Conservation (phyloP, 2,888 invertebrate genomes). For the Tenodera sinensis region DNA sequence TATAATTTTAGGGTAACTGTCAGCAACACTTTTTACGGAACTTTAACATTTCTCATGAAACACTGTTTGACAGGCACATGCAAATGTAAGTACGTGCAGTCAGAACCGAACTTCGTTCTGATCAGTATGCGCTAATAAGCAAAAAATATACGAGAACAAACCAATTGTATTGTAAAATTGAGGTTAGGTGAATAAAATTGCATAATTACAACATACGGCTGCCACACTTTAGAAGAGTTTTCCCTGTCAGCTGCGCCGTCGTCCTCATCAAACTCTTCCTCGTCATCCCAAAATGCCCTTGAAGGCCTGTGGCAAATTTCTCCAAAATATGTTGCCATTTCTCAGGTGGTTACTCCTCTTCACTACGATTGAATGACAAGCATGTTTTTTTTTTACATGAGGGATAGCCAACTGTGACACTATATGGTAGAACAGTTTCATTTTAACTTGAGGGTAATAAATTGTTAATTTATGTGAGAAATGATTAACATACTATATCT, state of each 20-base stretch:
- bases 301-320: slow-evolving; percentile 34
- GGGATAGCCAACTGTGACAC: background rate
- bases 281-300: slow-evolving; percentile 35
- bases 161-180: background rate
- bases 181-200: background rate
- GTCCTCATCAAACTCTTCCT: slow-evolving; percentile 35
- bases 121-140: too few species aligned
- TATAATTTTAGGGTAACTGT: too few species aligned
- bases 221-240: background rate
- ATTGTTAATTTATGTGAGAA: too few species aligned
- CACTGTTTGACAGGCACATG: too few species aligned
- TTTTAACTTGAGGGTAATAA: too few species aligned
- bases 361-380: background rate
- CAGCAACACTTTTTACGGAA: too few species aligned
- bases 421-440: too few species aligned
- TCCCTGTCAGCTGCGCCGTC: slow-evolving; percentile 21
- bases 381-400: background rate
- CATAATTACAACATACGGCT: background rate
- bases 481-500: too few species aligned
- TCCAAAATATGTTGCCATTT: slow-evolving; percentile 33
- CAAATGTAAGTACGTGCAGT: too few species aligned
- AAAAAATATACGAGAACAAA: too few species aligned
- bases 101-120: too few species aligned
- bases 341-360: background rate
- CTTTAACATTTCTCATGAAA: too few species aligned